Evolutionary conservation across 2,113 vertebrate species (phyloP).

Genomic region (Terrapene triunguis): DNA sequence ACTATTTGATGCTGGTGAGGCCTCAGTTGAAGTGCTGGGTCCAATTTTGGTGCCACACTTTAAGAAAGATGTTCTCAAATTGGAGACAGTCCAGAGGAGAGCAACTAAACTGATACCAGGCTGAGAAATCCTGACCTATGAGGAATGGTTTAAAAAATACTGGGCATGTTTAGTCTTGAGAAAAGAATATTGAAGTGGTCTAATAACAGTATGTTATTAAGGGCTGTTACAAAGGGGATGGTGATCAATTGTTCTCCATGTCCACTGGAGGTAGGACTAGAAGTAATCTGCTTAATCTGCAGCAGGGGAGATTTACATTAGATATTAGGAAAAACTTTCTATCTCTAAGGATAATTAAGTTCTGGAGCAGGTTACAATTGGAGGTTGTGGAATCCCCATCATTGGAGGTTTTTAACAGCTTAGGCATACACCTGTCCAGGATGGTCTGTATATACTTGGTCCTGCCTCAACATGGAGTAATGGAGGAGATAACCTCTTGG

Average conservation of each 20-base stretch:
- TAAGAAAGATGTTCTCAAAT: not conserved
- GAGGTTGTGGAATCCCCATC: not conserved
- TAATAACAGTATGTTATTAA: not conserved
- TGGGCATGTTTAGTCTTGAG: not conserved
- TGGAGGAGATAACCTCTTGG: not conserved
- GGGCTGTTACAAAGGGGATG: not conserved
- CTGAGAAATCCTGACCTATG: not conserved
- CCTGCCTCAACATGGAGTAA: not conserved
- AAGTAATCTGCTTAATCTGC: not conserved
- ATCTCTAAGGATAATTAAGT: not conserved
- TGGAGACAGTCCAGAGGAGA: not conserved
- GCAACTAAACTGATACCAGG: not conserved
- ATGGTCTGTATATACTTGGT: not conserved
- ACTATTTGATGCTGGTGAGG: not conserved
- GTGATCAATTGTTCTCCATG: not conserved
- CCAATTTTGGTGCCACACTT: not conserved
- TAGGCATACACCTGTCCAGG: not conserved
- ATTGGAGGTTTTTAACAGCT: not conserved
- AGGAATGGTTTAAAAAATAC: not conserved
- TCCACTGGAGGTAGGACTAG: not conserved
- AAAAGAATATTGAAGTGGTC: not conserved
- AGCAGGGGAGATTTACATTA: not conserved
- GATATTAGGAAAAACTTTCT: not conserved
- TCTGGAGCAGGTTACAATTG: not conserved
- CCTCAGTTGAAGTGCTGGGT: not conserved